Base-by-base conservation (phyloP, 2,888 invertebrate species). In the Himalopsyche kuldschensis region DNA sequence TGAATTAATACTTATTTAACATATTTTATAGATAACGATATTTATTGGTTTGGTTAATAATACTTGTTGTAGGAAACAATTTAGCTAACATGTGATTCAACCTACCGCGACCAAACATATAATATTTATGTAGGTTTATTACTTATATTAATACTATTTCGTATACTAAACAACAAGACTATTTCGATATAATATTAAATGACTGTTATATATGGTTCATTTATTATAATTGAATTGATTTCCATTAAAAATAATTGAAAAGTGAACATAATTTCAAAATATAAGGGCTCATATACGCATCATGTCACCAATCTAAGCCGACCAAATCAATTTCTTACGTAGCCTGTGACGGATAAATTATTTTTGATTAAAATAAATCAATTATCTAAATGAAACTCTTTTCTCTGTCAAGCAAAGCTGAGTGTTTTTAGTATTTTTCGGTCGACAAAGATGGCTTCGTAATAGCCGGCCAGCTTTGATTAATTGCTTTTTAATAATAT, bases 401-500 rank as follows among this genome's bases (percentile, higher is more conserved):
- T 76, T 81, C 80, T 8, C 80, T 32, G 75, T 10, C 31, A 4
- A 41, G 41, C 24, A 20, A 55, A 8, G 20, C 8, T 6, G 55
- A 55, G 55, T 55, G 55, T 55, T 55, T 55, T 55, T 6, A 55
- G 55, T 20, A 55, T 55, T 81, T 81, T 48, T 35, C 55, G 35
- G 35, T 24, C 77, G 2, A 31, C 32, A 77, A 76, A 81, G 78
- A 82, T 82, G 47, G 78, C 75, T 79, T 32, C 75, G 79, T 79
- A 79, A 79, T 75, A 69, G 79, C 41, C 20, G 63, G 48, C 20
- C 47, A 24, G 35, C 46, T 78, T 77, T 83, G 83, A 83, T 83
- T 83, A 83, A 83, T 83, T 63, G 35, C 80, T 75, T 76, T 76
- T 80, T 78, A 83, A 83, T 83, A 83, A 80, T 83, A 75, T 79